Conservation (phyloP, 2,888 invertebrate species). For the Lampropteryx suffumata region DNA sequence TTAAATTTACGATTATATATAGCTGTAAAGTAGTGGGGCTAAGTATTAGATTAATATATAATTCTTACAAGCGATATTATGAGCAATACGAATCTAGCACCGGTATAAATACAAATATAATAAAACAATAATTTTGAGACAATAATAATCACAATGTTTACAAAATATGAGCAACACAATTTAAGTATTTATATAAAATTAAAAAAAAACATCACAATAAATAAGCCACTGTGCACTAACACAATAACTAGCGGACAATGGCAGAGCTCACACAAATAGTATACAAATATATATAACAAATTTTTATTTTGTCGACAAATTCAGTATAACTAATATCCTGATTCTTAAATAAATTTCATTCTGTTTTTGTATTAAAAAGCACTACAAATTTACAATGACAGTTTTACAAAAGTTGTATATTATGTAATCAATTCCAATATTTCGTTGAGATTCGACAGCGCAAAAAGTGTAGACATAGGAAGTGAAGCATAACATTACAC, state of each 20-base stretch:
- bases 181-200: not conserved
- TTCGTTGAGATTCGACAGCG: slow-evolving; percentile 35
- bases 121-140: slow-evolving; percentile 34
- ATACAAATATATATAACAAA: no score
- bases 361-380: no score
- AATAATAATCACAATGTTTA: slow-evolving; percentile 35
- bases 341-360: no score
- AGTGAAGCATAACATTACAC: slow-evolving; percentile 34
- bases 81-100: slow-evolving; percentile 31
- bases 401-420: no score
- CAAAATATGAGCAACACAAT: slow-evolving; percentile 31
- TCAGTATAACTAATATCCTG: no score
- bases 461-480: slow-evolving; percentile 24
- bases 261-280: no score
- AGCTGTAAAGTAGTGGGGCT: no score
- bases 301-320: no score
- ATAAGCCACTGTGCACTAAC: no score
- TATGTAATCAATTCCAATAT: slow-evolving; percentile 26
- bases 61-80: slow-evolving; percentile 14
- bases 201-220: not conserved
- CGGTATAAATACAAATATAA: slow-evolving; percentile 20
- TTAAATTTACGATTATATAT: no score
- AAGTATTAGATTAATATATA: not conserved
- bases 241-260: no score
- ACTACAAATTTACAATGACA: no score